A percentile compares a stretch with the other conserved stretches of the same genome.
Evolutionary conservation across 2,797 vertebrate species (phyloP).

Genomic region (Amniataba percoides): DNA sequence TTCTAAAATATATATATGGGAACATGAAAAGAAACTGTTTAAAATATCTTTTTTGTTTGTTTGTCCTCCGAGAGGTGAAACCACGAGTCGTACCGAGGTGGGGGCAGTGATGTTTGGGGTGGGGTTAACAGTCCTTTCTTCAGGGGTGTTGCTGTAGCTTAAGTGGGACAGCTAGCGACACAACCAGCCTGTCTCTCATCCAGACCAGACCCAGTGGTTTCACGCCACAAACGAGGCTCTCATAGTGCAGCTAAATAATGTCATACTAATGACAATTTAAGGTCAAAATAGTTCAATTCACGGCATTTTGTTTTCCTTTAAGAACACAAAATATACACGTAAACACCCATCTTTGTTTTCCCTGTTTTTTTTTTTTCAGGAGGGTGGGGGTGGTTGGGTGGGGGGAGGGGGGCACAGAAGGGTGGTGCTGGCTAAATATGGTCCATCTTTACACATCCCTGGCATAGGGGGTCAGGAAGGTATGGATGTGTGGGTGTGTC

Average conservation of each 20-base stretch:
- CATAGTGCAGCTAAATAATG: constrained; percentile 71
- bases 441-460: constrained; percentile 73
- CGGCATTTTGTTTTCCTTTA: constrained; percentile 39
- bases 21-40: constrained; percentile 57
- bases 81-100: constrained; percentile 52
- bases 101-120: background rate
- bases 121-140: constrained; percentile 30
- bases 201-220: constrained; percentile 67
- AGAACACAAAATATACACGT: constrained; percentile 64
- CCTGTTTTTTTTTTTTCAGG: constrained; percentile 23
- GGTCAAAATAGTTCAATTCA: constrained; percentile 62
- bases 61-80: constrained; percentile 61
- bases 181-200: constrained; percentile 41
- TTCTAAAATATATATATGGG: constrained; percentile 76
- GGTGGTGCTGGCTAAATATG: constrained; percentile 74
- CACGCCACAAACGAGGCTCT: constrained; percentile 60
- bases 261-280: constrained; percentile 65
- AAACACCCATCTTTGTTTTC: constrained; percentile 48
- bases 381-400: no score
- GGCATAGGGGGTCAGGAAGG: constrained; percentile 43
- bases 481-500: constrained; percentile 28
- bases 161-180: constrained; percentile 40
- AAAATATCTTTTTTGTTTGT: constrained; percentile 47
- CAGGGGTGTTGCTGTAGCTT: constrained; percentile 48
- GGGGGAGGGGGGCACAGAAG: constrained; percentile 46